Evolutionary conservation across 2,113 vertebrate genomes (phyloP).

Genomic region (Jacana jacana): DNA sequence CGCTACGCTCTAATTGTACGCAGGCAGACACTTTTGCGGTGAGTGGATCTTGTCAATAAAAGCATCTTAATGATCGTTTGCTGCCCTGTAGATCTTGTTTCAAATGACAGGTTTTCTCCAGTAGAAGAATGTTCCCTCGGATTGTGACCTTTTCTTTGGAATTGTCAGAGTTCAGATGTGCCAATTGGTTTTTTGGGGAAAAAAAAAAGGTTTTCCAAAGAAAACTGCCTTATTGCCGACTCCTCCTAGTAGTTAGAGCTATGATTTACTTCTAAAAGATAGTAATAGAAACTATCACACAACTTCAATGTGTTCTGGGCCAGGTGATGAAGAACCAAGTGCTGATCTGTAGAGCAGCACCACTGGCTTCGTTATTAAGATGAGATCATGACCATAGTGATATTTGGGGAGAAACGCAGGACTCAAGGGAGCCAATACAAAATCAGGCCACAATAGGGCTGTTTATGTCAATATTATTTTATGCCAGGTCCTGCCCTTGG

Average conservation of each 20-base stretch:
- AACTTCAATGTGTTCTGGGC: background rate
- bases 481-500: no score
- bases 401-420: background rate
- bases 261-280: background rate
- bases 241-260: background rate
- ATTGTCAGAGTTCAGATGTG: background rate
- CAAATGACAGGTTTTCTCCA: background rate
- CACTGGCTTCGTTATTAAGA: background rate
- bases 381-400: background rate
- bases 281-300: background rate
- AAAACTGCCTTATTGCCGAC: background rate
- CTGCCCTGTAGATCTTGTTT: conserved; percentile 50
- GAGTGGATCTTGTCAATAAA: conserved; percentile 61
- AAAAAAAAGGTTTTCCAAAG: background rate
- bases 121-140: background rate
- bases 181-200: background rate
- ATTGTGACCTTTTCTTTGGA: background rate
- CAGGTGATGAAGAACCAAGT: background rate
- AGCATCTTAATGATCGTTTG: conserved; percentile 44
- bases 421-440: background rate
- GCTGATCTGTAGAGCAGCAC: background rate
- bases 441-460: background rate
- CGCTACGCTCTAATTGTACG: background rate
- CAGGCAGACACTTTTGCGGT: conserved; percentile 24
- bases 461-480: background rate